Base-by-base conservation (phyloP, 2,888 invertebrate genomes). In the Calliphora vomitoria region DNA sequence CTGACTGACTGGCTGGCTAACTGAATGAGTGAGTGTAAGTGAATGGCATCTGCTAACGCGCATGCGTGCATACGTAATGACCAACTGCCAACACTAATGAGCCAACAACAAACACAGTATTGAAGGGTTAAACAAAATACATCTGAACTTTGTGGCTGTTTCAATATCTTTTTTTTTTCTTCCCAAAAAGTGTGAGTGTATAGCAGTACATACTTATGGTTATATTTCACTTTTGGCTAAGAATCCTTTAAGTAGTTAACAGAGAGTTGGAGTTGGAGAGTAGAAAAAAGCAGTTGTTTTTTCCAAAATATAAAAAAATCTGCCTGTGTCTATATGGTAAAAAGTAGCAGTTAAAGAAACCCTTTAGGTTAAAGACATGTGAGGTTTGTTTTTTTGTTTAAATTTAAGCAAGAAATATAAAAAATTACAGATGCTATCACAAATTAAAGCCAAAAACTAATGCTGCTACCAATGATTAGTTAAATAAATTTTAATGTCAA, bases 61-160 rank as follows among this genome's bases (percentile, higher is more conserved):
- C 86, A 86, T 88, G 88, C 87, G 90, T 91, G 91, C 91, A 91
- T 91, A 90, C 90, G 90, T 91, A 92, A 91, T 91, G 91, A 90
- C 91, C 91, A 92, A 92, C 91, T 92, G 92, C 92, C 91, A 90
- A 84, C 86, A 84, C 84, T 88, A 88, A 88, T 88, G 88, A 86
- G 81, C 44, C 86, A 79, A 79, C 25, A 76, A 69, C 69, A 72
- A 64, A 76, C 76, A 31, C 44, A 1, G 44, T 44, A 58, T 47
- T 35, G 4, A 82, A 69, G 82, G 74, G 55, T 38, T 72, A 62
- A 72, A 74, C n/a, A 62, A 75, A 78, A 55, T 25, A 47, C 83
- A 83, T 64, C 62, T 64, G 69, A 76, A 76, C n/a, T 25, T 25
- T 53, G n/a, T 80, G 68, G 60, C 64, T 66, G 64, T 50, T 60